Evolutionary conservation across 1,140 invertebrate species (phyloP).

Genomic region (Eufriesea mexicana): DNA sequence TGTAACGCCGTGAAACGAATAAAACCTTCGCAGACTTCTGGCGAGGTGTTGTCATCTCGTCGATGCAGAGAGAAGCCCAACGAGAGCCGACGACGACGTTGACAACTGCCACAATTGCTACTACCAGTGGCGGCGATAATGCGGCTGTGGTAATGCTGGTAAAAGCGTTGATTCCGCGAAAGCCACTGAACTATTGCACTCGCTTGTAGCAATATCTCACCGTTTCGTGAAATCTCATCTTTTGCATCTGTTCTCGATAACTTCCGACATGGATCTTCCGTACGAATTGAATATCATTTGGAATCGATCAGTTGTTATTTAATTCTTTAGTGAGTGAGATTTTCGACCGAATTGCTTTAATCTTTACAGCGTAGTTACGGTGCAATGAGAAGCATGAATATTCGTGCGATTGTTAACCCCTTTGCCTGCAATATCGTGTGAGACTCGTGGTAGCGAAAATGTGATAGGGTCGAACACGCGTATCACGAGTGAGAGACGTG

Average conservation of each 20-base stretch:
- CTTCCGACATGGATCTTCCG: no score
- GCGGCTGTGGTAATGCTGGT: slow-evolving; percentile 44
- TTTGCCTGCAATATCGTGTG: no score
- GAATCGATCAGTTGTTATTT: no score
- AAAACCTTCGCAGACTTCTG: slow-evolving; percentile 13
- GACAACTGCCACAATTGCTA: slow-evolving; percentile 37
- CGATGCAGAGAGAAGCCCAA: not conserved
- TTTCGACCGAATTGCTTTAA: no score
- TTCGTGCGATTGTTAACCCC: no score
- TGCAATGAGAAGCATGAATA: no score
- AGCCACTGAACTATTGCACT: slow-evolving; percentile 41
- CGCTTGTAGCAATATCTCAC: slow-evolving; percentile 48
- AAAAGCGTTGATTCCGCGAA: slow-evolving; percentile 54
- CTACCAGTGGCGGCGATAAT: slow-evolving; percentile 48
- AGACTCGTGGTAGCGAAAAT: no score
- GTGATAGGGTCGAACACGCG: no score
- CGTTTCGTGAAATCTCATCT: slow-evolving; percentile 50
- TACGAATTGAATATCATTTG: not conserved
- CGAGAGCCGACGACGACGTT: not conserved
- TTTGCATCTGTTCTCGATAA: not conserved
- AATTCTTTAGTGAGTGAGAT: no score
- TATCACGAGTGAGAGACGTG: no score
- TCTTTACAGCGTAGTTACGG: no score
- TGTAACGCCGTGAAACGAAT: slow-evolving; percentile 19
- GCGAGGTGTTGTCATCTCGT: slow-evolving; percentile 25